These are phyloP conservation scores for Pristionchus entomophagus DNA, from an alignment of 2,888 invertebrate genomes.

Conservation along the genomic window DNA sequence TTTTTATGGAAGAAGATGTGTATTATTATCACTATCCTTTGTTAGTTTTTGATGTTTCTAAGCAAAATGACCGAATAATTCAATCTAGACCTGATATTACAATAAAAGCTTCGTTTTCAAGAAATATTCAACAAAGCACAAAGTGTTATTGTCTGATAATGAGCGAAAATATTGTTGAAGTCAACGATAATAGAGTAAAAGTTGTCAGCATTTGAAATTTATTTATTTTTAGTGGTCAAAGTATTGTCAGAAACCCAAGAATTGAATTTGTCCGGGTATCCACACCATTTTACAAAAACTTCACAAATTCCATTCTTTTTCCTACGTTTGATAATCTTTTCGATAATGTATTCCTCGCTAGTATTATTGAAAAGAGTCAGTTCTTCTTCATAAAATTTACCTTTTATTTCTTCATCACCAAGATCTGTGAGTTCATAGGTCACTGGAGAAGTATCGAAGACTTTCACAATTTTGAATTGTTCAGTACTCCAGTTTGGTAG, in stretches of 20 bases:
- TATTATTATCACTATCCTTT: slow-evolving; percentile 59
- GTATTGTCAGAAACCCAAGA: slow-evolving; percentile 46
- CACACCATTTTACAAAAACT: slow-evolving; percentile 57
- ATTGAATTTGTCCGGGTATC: slow-evolving; percentile 56
- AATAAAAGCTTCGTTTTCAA: too few species aligned
- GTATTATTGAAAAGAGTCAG: slow-evolving; percentile 39
- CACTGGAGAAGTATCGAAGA: not conserved
- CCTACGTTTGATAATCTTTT: not conserved
- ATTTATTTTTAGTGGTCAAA: too few species aligned
- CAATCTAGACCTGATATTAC: too few species aligned
- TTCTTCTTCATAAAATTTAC: slow-evolving; percentile 59
- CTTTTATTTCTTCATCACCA: slow-evolving; percentile 55
- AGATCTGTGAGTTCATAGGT: slow-evolving; percentile 49
- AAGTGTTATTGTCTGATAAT: too few species aligned
- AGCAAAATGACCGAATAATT: too few species aligned
- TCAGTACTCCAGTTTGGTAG: slow-evolving; percentile 34
- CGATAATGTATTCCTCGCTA: slow-evolving; percentile 9
- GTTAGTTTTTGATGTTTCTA: not conserved
- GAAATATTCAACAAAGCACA: too few species aligned
- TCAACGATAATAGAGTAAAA: too few species aligned
- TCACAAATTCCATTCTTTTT: not conserved
- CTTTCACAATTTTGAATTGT: slow-evolving; percentile 14
- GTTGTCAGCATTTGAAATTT: too few species aligned
- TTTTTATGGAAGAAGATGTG: slow-evolving; percentile 58
- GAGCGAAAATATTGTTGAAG: too few species aligned